phyloP scores from a whole-genome alignment of 2,888 invertebrate genomes.

The Drosophila anceps region DNA sequence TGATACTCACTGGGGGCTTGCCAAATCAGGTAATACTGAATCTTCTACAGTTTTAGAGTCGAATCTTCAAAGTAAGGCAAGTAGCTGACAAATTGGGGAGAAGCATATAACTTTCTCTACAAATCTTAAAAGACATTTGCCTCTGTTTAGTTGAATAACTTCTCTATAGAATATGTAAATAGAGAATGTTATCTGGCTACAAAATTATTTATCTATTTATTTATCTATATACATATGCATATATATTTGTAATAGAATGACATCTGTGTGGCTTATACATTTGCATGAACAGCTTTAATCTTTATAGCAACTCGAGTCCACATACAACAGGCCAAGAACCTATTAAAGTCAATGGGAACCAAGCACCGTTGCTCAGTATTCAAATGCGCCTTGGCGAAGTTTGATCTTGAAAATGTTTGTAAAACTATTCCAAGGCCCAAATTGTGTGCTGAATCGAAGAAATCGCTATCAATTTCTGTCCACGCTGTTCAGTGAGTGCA shows the following conservation, averaged over 20 bases:
- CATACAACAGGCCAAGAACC: background rate
- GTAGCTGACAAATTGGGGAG: too few relatives aligned
- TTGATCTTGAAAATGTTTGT: conserved; percentile 36
- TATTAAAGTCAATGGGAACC: conserved; percentile 28
- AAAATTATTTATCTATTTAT: background rate
- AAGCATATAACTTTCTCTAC: background rate
- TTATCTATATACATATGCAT: too few relatives aligned
- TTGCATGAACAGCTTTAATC: conserved; percentile 29
- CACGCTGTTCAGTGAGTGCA: conserved; percentile 68
- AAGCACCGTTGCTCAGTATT: conserved; percentile 18
- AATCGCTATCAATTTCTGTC: conserved; percentile 70
- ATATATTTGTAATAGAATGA: conserved; percentile 10
- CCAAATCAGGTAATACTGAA: too few relatives aligned
- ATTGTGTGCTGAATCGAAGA: conserved; percentile 53
- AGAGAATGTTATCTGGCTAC: background rate
- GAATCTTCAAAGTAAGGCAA: too few relatives aligned
- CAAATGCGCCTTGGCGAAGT: background rate
- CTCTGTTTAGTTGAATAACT: background rate
- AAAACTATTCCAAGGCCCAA: conserved; percentile 40
- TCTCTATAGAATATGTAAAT: background rate
- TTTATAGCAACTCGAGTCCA: conserved; percentile 23
- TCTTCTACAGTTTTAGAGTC: too few relatives aligned
- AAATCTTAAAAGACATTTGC: background rate
- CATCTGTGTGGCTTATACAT: conserved; percentile 19
- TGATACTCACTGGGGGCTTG: too few relatives aligned